Evolutionary conservation across 2,797 vertebrate genomes (phyloP).

Genomic region (Micropoecilia bifurca): DNA sequence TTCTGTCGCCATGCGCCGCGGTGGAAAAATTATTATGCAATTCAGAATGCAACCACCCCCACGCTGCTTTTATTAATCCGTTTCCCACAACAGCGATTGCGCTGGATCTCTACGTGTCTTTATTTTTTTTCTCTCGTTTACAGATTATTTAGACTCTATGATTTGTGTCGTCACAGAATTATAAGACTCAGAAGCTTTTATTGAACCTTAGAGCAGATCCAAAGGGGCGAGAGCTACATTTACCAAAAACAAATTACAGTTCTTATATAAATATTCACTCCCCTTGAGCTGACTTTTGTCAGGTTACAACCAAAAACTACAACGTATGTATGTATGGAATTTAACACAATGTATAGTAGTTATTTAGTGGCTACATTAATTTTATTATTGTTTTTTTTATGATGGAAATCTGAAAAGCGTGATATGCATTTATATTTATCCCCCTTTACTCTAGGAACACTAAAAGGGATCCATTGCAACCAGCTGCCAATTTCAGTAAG

Average conservation of each 20-base stretch:
- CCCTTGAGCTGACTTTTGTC: neutral
- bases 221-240: neutral
- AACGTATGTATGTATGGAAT: neutral
- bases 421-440: neutral
- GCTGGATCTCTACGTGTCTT: slow-evolving; percentile 17
- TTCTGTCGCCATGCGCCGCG: slow-evolving; percentile 65
- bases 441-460: neutral
- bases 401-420: neutral
- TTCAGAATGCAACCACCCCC: slow-evolving; percentile 67
- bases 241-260: neutral
- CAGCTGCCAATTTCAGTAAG: neutral
- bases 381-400: neutral
- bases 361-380: no score
- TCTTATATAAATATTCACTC: neutral
- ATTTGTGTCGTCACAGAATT: slow-evolving; percentile 11
- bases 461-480: neutral
- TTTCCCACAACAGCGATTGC: slow-evolving; percentile 67
- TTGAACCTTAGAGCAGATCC: slow-evolving; percentile 3
- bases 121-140: slow-evolving; percentile 17
- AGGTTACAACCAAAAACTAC: neutral
- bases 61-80: slow-evolving; percentile 66
- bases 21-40: slow-evolving; percentile 73
- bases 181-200: neutral
- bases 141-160: slow-evolving; percentile 33
- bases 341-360: neutral